A percentile compares a stretch with the other conserved stretches of the same genome.
Conservation (phyloP, 2,888 invertebrate genomes). For the Thymelicus acteon region DNA sequence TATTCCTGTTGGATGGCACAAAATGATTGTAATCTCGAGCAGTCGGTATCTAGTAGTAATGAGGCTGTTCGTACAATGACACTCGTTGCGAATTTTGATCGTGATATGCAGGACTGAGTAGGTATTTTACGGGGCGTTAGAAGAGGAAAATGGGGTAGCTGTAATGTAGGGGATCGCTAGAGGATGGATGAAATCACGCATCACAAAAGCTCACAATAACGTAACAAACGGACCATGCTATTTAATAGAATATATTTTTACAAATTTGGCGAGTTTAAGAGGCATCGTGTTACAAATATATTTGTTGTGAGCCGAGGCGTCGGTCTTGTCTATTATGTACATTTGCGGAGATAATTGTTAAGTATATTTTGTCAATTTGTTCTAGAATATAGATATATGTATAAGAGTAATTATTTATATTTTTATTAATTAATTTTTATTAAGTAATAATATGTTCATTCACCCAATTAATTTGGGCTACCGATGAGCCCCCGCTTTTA, state of each 20-base stretch:
- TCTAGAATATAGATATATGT: constrained; percentile 63
- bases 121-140: constrained; percentile 47
- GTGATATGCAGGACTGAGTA: constrained; percentile 44
- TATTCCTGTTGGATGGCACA: constrained; percentile 17
- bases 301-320: constrained; percentile 63
- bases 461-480: constrained; percentile 6
- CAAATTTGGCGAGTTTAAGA: constrained; percentile 60
- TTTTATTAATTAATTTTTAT: constrained; percentile 49
- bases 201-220: constrained; percentile 67
- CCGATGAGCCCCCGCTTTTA: constrained; percentile 15
- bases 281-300: constrained; percentile 55
- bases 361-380: constrained; percentile 78
- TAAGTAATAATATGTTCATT: constrained; percentile 41
- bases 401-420: constrained; percentile 52
- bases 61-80: constrained; percentile 29
- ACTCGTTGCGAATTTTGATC: constrained; percentile 27
- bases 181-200: constrained; percentile 63
- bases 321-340: constrained; percentile 70
- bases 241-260: constrained; percentile 76
- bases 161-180: constrained; percentile 61
- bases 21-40: constrained; percentile 27
- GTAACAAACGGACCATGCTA: constrained; percentile 77
- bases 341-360: constrained; percentile 62
- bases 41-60: not conserved
- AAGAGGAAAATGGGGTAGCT: constrained; percentile 49